phyloP scores from a whole-genome alignment of 2,888 invertebrate genomes.

The Cinara cedri region DNA sequence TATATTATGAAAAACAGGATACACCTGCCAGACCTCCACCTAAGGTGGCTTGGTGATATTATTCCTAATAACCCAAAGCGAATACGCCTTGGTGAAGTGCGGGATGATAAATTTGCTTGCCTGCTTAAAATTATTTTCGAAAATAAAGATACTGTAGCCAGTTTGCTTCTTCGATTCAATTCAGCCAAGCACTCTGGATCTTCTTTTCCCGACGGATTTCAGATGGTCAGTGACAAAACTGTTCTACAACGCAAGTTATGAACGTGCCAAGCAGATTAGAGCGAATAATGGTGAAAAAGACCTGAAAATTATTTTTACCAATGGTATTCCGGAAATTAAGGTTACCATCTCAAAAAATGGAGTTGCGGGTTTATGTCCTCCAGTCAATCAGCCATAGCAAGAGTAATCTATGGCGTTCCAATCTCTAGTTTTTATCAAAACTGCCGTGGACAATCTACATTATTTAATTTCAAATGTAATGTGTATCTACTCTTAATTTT shows the following conservation, averaged over 20 bases:
- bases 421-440: no score
- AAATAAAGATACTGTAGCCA: neutral
- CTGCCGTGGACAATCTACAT: neutral
- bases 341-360: no score
- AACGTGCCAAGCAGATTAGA: neutral
- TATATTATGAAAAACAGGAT: conserved; percentile 7
- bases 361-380: no score
- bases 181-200: neutral
- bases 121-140: neutral
- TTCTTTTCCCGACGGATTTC: neutral
- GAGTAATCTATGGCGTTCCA: no score
- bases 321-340: no score
- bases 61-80: no score
- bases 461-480: neutral
- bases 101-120: neutral
- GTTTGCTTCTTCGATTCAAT: neutral
- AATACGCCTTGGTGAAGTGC: neutral
- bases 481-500: neutral
- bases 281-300: no score
- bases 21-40: no score
- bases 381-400: no score
- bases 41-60: no score
- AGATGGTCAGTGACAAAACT: neutral
- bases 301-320: no score
- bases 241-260: neutral